Evolutionary conservation across 2,888 invertebrate genomes (phyloP), one percentile per base, ranked within the genome.

Genomic region (Chrysolina oricalcia): DNA sequence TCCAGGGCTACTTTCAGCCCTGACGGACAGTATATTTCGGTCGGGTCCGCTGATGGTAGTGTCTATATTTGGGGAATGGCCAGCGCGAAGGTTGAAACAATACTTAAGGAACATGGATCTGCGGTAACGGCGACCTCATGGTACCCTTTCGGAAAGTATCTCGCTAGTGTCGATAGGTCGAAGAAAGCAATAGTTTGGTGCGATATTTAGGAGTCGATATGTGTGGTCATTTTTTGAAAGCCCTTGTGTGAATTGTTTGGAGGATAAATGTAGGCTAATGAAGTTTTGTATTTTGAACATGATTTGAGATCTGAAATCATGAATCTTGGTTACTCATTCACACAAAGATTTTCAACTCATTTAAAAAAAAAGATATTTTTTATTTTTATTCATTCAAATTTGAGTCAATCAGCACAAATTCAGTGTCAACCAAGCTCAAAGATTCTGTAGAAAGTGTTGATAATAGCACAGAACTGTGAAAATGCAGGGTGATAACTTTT

Each of bases 1-100:
- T 93, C 97, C 41, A 91, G 98, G 83, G 97, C 97, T 15, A 93
- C 95, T 67, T 98, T 98, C 89, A 98, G 98, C 84, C 96, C 97
- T 46, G 96, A 96, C 87, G 96, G 95, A 9, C 93, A 95, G 80
- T 95, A 96, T 88, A 93, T 97, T 65, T 94, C 97, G 9, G 97
- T 96, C 69, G 99, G 99, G 43, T 97, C 97, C 10, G 92, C 94
- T 0, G 98, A 99, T 89, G 98, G 99, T 35, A 92, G 94, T 19
- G 93, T 98, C 69, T 98, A 93, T 88, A 93, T 99, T 64, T 99
- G 99, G 98, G 96, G 96, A 88, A 92, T 95, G 40, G 89, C 91
- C 72, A 93, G 93, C 53, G 93, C 93, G 70, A 93, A 93, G 86
- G 90, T 96, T 35, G 96, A 96, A 85, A 91, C 92, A 4, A 91